Evolutionary conservation across 1,140 invertebrate species (phyloP), one percentile per base, ranked within the genome.

Genomic region (Danaus melanippus): DNA sequence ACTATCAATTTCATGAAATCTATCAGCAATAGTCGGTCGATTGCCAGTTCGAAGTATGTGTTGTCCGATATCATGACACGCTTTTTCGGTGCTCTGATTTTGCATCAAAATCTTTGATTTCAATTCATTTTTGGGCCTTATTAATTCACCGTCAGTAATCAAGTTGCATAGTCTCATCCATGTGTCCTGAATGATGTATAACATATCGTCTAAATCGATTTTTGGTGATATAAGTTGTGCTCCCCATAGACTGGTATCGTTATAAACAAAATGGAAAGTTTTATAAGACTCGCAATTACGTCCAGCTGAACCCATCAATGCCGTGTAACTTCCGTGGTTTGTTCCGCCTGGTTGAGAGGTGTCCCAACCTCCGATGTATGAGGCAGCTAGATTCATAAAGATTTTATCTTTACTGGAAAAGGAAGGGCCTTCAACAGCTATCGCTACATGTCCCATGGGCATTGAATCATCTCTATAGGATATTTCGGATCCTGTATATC

Each of bases 61-160:
- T 60, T 92, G 87, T 6, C 94, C 94, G 69, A 96, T 93, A 69
- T 95, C 93, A 76, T 94, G 93, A 86, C 93, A 95, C 50, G 94
- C 89, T 1, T 92, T 90, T 6, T 92, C 93, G 1, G 92, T 90
- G 9, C 92, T 93, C 77, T 95, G 93, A 45, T 93, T 79, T 64
- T 93, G 90, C 1, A 93, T 86, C 8, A 95, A 74, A 79, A 94
- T 21, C 39, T 78, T 71, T 7, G 72, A 73, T 57, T 74, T 87
- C 11, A 80, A 60, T 44, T 78, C 67, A 46, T 74, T 74, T 48
- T 85, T 81, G 9, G 87, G 84, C 12, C 76, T 71, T 12, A 68
- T 56, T 9, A 88, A 62, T 61, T 88, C 86, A 10, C 66, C 66
- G 11, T 82, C 68, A 1, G 78, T 81, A 39, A 86, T 62, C 6